Evolutionary conservation across 2,888 invertebrate genomes (phyloP), one percentile per base, ranked within the genome.

Genomic region (Nomada lathburiana): DNA sequence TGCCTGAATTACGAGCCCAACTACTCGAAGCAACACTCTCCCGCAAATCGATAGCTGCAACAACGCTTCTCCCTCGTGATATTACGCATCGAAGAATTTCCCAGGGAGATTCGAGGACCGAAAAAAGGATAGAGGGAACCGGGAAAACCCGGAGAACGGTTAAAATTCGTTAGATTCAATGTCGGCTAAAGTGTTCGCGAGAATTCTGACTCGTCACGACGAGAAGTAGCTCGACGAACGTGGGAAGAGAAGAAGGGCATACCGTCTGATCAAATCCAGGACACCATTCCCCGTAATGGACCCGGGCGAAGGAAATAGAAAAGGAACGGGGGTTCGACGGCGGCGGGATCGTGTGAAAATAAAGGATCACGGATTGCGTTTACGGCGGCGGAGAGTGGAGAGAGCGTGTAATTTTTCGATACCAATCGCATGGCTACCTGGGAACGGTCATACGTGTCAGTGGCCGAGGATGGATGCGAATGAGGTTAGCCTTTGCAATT

Each of bases 401-500:
- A 26, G 64, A 42, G n/a, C 55, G 60, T 79, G 79, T 79, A 79
- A 73, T 83, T 82, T 83, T 83, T 83, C 83, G 82, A 83, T 83
- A 82, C 70, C 82, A 73, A 84, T 79, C 76, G 65, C 26, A 42
- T 69, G 47, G 74, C 74, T 78, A 75, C 53, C 67, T 69, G 78
- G 74, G 64, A 78, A 78, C 26, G 83, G 73, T 69, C 78, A 83
- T 75, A 82, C 78, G 75, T 75, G 74, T 81, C 82, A 63, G 68
- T 68, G 75, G 59, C 67, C 67, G 72, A 65, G 47, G 82, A 82
- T 81, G 82, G 82, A 82, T 82, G 76, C 82, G 82, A 71, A 76
- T 53, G 81, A 68, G 73, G 74, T 69, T 76, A 83, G 76, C 76
- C 83, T 85, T 88, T 88, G 88, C 88, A 88, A 88, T 88, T 88